Evolutionary conservation across 1,140 invertebrate genomes (phyloP).

Genomic region (Lasioglossum baleicum): DNA sequence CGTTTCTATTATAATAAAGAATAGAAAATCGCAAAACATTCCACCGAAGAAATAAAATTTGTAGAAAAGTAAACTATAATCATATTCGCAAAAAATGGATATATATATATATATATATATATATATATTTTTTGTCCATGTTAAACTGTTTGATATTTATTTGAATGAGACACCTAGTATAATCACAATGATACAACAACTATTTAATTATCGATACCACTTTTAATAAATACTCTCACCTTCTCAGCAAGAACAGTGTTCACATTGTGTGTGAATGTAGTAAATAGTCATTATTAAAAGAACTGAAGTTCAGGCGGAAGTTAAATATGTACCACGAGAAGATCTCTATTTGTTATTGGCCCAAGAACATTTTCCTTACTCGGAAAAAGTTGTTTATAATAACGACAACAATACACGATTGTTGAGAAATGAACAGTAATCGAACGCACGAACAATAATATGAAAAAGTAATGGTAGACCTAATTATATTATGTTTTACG

Average conservation of each 20-base stretch:
- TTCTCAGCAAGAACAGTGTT: slow-evolving; percentile 24
- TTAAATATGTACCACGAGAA: not conserved
- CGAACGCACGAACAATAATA: too few species aligned
- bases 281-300: slow-evolving; percentile 17
- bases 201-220: slow-evolving; percentile 56
- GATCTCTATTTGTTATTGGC: not conserved
- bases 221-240: slow-evolving; percentile 51
- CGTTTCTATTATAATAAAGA: not conserved
- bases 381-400: slow-evolving; percentile 8
- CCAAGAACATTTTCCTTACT: not conserved
- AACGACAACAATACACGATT: not conserved
- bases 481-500: not conserved
- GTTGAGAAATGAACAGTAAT: not conserved
- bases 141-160: not conserved
- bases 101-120: too few species aligned
- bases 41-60: not conserved
- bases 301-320: slow-evolving; percentile 18
- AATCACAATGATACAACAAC: slow-evolving; percentile 61
- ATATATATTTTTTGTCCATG: too few species aligned
- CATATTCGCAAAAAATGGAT: not conserved
- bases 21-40: not conserved
- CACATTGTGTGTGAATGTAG: slow-evolving; percentile 7
- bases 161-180: slow-evolving; percentile 33
- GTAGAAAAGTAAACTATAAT: not conserved
- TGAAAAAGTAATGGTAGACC: not conserved